Conservation (phyloP, 2,797 vertebrate genomes). For the Sphenopsis melanotis region DNA sequence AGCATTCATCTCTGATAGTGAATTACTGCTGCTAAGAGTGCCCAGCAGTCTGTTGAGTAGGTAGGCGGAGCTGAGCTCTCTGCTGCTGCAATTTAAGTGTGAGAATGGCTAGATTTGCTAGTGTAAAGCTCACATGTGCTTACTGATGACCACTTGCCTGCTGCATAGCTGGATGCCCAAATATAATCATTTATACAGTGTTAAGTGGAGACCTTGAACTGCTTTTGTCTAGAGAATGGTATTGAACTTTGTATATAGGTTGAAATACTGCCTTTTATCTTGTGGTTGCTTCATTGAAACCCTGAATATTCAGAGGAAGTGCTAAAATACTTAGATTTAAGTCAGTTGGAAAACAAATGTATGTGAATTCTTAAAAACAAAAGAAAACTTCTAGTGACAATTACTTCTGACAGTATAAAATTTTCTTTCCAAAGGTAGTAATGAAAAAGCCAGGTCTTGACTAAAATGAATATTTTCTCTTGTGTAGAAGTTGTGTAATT, state of each 20-base stretch:
- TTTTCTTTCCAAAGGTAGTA: background rate
- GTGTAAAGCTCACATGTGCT: background rate
- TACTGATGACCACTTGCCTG: background rate
- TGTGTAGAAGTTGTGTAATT: background rate
- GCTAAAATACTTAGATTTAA: background rate
- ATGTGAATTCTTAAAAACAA: background rate
- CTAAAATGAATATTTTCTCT: background rate
- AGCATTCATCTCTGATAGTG: background rate
- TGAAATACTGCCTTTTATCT: background rate
- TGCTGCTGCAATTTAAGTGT: background rate
- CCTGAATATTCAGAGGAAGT: background rate
- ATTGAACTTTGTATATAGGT: background rate
- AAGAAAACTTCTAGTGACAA: background rate
- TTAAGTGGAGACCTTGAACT: background rate
- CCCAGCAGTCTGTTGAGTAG: background rate
- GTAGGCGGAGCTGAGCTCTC: background rate
- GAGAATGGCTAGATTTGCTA: background rate
- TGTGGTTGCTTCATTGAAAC: background rate
- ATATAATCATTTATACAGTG: background rate
- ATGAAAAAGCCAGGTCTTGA: background rate
- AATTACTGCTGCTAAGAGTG: background rate
- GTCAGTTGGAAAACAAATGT: background rate
- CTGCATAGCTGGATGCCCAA: background rate
- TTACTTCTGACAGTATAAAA: background rate
- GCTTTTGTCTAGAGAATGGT: background rate